A percentile compares a stretch with the other conserved stretches of the same genome.
These are phyloP conservation scores for Notoglanidium macrostoma DNA, from an alignment of 2,797 vertebrate species.

Conservation along the genomic window DNA sequence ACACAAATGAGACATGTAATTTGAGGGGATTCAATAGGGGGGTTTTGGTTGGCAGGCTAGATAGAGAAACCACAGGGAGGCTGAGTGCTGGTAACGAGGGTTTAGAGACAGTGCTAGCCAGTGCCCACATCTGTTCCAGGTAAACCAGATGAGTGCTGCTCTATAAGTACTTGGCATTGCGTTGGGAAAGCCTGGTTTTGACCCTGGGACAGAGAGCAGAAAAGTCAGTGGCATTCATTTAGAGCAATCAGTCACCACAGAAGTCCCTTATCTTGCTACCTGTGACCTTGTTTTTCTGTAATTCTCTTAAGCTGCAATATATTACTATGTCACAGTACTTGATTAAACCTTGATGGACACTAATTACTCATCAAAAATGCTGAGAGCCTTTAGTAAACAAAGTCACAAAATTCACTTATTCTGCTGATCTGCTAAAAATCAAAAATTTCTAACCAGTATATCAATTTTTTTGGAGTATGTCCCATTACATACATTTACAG, in stretches of 20 bases:
- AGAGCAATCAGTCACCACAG: slow-evolving; percentile 30
- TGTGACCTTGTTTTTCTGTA: slow-evolving; percentile 20
- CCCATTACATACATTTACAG: neutral
- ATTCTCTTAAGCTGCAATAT: slow-evolving; percentile 16
- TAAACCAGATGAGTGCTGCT: slow-evolving; percentile 70
- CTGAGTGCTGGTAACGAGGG: slow-evolving; percentile 1
- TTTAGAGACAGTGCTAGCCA: slow-evolving; percentile 64
- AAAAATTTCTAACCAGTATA: neutral
- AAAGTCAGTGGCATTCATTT: slow-evolving; percentile 26
- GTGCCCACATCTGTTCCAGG: slow-evolving; percentile 66
- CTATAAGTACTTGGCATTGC: slow-evolving; percentile 71
- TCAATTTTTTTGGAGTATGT: neutral
- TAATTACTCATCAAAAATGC: neutral
- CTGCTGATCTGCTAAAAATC: neutral
- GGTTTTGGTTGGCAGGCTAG: slow-evolving; percentile 54
- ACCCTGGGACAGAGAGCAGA: slow-evolving; percentile 48
- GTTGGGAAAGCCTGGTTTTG: slow-evolving; percentile 36
- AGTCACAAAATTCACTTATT: neutral
- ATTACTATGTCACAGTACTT: slow-evolving; percentile 16
- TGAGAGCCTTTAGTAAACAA: neutral
- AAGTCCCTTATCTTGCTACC: neutral
- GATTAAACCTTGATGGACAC: neutral
- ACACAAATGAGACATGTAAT: neutral
- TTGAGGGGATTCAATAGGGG: slow-evolving; percentile 16
- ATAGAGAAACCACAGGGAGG: slow-evolving; percentile 52